These are phyloP conservation scores for Barbus barbus DNA, from an alignment of 2,113 vertebrate species.

Conservation along the genomic window DNA sequence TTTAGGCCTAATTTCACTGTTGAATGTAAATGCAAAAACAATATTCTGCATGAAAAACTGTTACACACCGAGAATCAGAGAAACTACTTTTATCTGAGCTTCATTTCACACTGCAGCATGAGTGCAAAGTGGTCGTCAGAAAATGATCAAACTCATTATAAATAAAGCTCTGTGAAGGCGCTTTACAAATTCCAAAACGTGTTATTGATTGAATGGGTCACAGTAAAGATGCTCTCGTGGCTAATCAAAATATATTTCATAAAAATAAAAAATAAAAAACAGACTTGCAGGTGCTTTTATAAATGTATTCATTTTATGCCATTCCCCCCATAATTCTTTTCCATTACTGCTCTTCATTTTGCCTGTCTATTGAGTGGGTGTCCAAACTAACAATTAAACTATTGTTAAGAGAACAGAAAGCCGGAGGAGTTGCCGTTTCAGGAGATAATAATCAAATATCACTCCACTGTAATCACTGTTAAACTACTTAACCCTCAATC, in stretches of 20 bases:
- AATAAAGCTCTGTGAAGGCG: neutral
- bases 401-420: constrained; percentile 74
- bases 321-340: constrained; percentile 56
- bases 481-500: constrained; percentile 64
- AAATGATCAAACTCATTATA: neutral
- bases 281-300: constrained; percentile 72
- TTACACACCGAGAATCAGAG: too few relatives aligned
- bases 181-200: neutral
- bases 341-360: constrained; percentile 69
- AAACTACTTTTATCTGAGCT: too few relatives aligned
- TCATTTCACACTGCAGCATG: neutral
- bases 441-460: constrained; percentile 64
- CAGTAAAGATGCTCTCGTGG: neutral
- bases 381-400: constrained; percentile 74
- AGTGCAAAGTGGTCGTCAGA: too few relatives aligned
- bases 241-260: constrained; percentile 29
- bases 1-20: neutral
- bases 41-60: neutral
- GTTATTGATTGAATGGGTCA: constrained; percentile 14
- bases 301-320: constrained; percentile 70
- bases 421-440: constrained; percentile 71
- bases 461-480: constrained; percentile 71
- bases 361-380: constrained; percentile 68
- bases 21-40: neutral
- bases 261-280: too few relatives aligned